Evolutionary conservation across 2,888 invertebrate genomes (phyloP).

Genomic region (Eustalomyia histrio): DNA sequence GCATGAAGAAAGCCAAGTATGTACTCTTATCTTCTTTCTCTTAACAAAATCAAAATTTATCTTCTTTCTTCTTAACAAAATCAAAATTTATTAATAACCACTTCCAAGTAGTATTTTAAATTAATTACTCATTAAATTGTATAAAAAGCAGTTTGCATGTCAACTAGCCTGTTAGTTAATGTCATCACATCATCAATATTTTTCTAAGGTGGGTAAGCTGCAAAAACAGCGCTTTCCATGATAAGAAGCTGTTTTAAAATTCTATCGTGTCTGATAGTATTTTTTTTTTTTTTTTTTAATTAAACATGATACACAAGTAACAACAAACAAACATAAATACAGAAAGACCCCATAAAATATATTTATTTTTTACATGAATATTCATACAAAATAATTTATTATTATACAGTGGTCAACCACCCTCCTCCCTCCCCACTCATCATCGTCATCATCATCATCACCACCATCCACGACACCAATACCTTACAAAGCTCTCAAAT

Average conservation of each 20-base stretch:
- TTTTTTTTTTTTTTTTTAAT: background rate
- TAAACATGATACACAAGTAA: background rate
- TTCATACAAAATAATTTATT: background rate
- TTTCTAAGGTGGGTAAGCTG: slow-evolving; percentile 4
- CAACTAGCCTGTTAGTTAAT: slow-evolving; percentile 44
- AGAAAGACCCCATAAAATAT: background rate
- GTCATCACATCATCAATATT: slow-evolving; percentile 57
- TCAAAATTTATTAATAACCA: background rate
- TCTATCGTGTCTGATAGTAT: slow-evolving; percentile 1
- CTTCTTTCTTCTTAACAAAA: too few relatives aligned
- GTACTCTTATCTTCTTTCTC: too few relatives aligned
- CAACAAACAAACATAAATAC: background rate
- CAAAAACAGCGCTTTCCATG: background rate
- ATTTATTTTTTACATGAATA: background rate
- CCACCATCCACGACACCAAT: background rate
- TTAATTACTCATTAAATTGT: background rate
- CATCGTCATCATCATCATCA: too few relatives aligned
- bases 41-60: background rate
- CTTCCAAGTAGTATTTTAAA: background rate
- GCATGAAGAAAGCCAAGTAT: too few relatives aligned
- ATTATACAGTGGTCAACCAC: background rate
- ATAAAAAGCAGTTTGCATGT: slow-evolving; percentile 44
- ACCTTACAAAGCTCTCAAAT: background rate
- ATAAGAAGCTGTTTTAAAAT: background rate
- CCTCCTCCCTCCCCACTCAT: background rate